Evolutionary conservation across 2,113 vertebrate species (phyloP).

Genomic region (Entosphenus tridentatus): DNA sequence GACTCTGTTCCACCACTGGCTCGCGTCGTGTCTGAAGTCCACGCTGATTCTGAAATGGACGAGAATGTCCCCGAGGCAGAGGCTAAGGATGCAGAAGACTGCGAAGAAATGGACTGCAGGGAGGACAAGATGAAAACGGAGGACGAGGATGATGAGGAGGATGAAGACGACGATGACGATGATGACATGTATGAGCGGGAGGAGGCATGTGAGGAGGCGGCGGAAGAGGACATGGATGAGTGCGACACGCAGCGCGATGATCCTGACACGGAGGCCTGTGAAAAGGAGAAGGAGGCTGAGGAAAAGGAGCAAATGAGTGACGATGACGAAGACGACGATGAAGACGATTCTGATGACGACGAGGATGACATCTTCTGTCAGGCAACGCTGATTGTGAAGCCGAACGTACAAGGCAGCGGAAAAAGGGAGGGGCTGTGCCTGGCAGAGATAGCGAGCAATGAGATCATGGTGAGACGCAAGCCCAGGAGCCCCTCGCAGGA

Average conservation of each 20-base stretch:
- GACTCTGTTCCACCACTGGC: too few relatives aligned
- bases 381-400: background rate
- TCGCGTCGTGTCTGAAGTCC: too few relatives aligned
- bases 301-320: background rate
- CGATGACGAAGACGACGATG: background rate
- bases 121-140: background rate
- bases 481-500: constrained; percentile 3
- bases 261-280: background rate
- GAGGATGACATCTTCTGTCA: constrained; percentile 1
- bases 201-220: background rate
- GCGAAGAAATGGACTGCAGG: background rate
- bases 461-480: constrained; percentile 3
- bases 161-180: background rate
- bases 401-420: background rate
- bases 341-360: background rate
- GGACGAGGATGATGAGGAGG: background rate
- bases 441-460: background rate
- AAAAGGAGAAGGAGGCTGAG: background rate
- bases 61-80: background rate
- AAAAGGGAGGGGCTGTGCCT: constrained; percentile 1
- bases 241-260: background rate
- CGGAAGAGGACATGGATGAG: background rate
- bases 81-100: background rate
- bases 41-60: background rate
- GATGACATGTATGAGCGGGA: background rate